Percentiles rank a stretch among this genome's conserved stretches.
phyloP scores from a whole-genome alignment of 2,113 vertebrate genomes.

The Pseudolaguvia tuberculata region DNA sequence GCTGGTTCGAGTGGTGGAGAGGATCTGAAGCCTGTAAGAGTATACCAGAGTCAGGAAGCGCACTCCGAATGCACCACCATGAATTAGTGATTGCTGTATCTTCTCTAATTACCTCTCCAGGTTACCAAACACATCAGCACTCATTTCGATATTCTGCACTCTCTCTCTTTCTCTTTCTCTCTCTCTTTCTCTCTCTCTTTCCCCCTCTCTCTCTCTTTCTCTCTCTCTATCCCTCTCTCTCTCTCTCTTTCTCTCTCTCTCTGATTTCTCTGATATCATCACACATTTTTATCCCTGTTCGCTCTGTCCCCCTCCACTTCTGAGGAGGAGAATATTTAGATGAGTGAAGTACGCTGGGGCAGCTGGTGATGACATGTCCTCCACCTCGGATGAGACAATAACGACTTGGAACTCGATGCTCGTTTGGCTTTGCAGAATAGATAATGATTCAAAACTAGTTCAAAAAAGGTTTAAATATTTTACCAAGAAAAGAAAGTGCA shows the following conservation, averaged over 20 bases:
- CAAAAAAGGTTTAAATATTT: background rate
- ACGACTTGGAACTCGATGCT: constrained; percentile 6
- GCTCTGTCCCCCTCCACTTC: background rate
- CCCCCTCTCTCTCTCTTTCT: background rate
- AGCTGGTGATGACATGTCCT: constrained; percentile 15
- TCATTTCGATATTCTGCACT: background rate
- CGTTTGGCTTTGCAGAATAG: constrained; percentile 1
- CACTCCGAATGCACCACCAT: constrained; percentile 28
- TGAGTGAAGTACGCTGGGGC: constrained; percentile 7
- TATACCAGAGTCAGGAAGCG: constrained; percentile 45
- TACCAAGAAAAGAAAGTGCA: background rate
- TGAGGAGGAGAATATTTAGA: constrained; percentile 2
- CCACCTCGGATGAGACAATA: constrained; percentile 23
- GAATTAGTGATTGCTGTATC: constrained; percentile 45
- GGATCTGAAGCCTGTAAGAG: constrained; percentile 34
- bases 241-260: background rate
- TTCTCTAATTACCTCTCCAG: constrained; percentile 38
- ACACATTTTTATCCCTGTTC: background rate
- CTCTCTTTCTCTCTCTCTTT: no score
- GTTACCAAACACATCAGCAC: constrained; percentile 20
- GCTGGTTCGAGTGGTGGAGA: background rate
- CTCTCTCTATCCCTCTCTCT: no score
- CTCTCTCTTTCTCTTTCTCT: background rate
- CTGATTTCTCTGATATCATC: background rate
- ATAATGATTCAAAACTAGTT: background rate